phyloP scores from a whole-genome alignment of 2,113 vertebrate genomes.

The Albula glossodonta region DNA sequence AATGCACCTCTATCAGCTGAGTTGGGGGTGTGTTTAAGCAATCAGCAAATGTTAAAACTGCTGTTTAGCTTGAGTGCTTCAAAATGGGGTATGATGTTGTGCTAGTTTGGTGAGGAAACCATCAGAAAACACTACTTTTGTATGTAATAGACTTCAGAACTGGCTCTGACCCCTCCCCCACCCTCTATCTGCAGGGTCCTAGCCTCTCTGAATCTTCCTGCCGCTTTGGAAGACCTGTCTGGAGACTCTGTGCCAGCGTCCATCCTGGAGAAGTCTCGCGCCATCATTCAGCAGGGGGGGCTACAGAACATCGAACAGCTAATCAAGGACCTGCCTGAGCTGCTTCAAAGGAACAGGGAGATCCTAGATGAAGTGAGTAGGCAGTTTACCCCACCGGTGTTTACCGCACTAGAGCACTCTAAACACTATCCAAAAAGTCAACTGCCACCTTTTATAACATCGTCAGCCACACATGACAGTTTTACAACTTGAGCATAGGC shows the following conservation, averaged over 20 bases:
- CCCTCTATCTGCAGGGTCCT: constrained; percentile 74
- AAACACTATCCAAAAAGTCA: neutral
- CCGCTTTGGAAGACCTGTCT: constrained; percentile 93
- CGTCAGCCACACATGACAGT: neutral
- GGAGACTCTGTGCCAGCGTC: constrained; percentile 94
- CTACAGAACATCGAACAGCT: constrained; percentile 92
- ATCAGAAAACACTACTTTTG: too few relatives aligned
- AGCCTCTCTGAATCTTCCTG: constrained; percentile 95
- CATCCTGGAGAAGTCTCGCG: constrained; percentile 87
- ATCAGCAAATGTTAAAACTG: too few relatives aligned
- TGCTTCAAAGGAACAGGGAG: constrained; percentile 92
- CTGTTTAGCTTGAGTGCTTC: too few relatives aligned
- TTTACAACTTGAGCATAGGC: too few relatives aligned
- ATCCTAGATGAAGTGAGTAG: constrained; percentile 88
- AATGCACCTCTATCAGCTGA: too few relatives aligned
- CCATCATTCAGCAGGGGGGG: constrained; percentile 87
- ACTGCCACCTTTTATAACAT: neutral
- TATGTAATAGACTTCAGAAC: too few relatives aligned
- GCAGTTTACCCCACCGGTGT: neutral
- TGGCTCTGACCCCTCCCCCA: neutral
- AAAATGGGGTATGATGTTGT: too few relatives aligned
- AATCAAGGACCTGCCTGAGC: constrained; percentile 92
- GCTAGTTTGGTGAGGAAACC: too few relatives aligned
- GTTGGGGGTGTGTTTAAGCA: too few relatives aligned
- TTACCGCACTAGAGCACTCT: neutral